These are phyloP conservation scores for Graphium colonna DNA, from an alignment of 2,888 invertebrate genomes.

Conservation along the genomic window DNA sequence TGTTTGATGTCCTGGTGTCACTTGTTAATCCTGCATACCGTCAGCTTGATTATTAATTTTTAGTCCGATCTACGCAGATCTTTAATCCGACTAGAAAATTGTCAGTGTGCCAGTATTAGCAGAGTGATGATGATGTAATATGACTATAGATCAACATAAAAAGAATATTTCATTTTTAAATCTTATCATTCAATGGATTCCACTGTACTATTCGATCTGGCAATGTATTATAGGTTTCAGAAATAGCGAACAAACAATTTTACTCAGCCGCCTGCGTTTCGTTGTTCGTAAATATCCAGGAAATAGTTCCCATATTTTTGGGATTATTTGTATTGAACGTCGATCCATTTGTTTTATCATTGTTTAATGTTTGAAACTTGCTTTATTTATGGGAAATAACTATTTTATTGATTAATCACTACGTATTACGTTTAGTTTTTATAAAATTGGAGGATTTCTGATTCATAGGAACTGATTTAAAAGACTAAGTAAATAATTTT, in stretches of 20 bases:
- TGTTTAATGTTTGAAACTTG: conserved; percentile 12
- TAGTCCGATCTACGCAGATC: no score
- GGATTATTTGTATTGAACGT: conserved; percentile 13
- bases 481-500: no score
- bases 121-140: background rate
- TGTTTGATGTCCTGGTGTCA: no score
- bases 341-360: conserved; percentile 3
- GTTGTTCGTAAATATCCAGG: conserved; percentile 20
- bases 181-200: background rate
- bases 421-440: background rate
- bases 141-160: background rate
- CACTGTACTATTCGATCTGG: conserved; percentile 1
- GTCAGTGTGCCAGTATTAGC: background rate
- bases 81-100: background rate
- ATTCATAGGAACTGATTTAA: background rate
- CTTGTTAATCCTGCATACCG: no score
- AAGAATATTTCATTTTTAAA: background rate
- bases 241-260: conserved; percentile 11
- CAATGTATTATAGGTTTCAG: conserved; percentile 8
- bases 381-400: conserved; percentile 3
- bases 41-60: no score
- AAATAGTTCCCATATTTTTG: conserved; percentile 16
- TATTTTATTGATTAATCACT: background rate
- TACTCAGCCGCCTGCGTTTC: conserved; percentile 9
- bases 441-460: background rate